Evolutionary conservation across 2,113 vertebrate species (phyloP), one percentile per base, ranked within the genome.

Genomic region (Ginglymostoma cirratum): DNA sequence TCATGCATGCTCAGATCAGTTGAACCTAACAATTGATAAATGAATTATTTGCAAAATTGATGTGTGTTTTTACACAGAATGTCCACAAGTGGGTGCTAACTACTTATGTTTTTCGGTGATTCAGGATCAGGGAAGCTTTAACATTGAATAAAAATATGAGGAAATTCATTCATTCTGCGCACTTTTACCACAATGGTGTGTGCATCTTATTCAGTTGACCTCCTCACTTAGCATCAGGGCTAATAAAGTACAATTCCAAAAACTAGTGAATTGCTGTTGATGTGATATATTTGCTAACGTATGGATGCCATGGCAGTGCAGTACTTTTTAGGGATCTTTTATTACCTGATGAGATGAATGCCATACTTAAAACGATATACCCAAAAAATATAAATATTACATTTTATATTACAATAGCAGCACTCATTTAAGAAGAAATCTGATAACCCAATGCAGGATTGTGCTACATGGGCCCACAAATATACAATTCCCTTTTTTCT

Each of bases 71-170:
- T 93, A 66, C 61, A 93, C n/a, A 21, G 66, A 38, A 21, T 93
- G 89, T n/a, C 89, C 61, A 65, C n/a, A 67, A 23, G 92, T 93
- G 21, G 92, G 92, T 67, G 92, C 66, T 94, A 94, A 94, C 65
- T 42, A 66, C 42, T 94, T 42, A 65, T 7, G 30, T 92, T 92
- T 92, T 92, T 94, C 92, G 45, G 92, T 27, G 48, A 30, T 27
- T 89, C 48, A 89, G 27, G 8, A 66, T n/a, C 55, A 2, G 10
- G 5, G 87, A 65, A 65, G 86, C 61, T 66, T 93, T 6, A 48
- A 94, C 66, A 55, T 23, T 94, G 34, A 93, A 93, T n/a, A n/a
- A n/a, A n/a, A n/a, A n/a, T n/a, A n/a, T n/a, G n/a, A n/a, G n/a
- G n/a, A n/a, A n/a, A n/a, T n/a, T n/a, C n/a, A 4, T 38, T 1